Conservation (phyloP, 2,888 invertebrate species). For the Rhodophaea formosa region DNA sequence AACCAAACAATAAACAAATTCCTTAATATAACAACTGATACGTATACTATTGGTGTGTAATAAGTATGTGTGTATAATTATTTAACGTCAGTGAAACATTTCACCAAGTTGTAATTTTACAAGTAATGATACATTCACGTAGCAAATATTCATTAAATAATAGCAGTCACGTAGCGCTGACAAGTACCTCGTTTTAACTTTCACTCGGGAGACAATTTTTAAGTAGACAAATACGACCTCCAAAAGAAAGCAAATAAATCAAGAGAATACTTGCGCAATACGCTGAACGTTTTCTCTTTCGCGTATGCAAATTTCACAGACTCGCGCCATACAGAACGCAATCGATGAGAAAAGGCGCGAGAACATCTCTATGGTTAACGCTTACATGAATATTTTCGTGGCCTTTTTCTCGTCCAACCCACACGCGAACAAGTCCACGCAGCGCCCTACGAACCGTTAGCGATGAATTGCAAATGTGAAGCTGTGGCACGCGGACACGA, state of each 20-base stretch:
- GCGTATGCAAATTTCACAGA: conserved; percentile 45
- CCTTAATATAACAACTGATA: background rate
- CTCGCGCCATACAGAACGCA: conserved; percentile 21
- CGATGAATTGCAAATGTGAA: conserved; percentile 72
- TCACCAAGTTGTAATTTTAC: background rate
- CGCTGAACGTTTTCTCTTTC: conserved; percentile 61
- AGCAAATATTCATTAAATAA: conserved; percentile 34
- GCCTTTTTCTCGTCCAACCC: conserved; percentile 59
- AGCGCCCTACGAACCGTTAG: conserved; percentile 70
- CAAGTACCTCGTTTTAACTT: conserved; percentile 54
- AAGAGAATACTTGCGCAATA: conserved; percentile 49
- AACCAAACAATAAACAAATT: background rate
- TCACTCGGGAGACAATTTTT: conserved; percentile 58
- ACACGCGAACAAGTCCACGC: conserved; percentile 58
- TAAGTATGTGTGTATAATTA: too few relatives aligned
- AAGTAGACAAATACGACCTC: conserved; percentile 58
- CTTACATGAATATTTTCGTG: conserved; percentile 39
- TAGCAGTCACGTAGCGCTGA: conserved; percentile 48
- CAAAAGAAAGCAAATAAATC: conserved; percentile 69
- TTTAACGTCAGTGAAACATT: conserved; percentile 1
- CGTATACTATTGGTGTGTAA: too few relatives aligned
- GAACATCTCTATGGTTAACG: conserved; percentile 18
- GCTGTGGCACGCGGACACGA: conserved; percentile 41
- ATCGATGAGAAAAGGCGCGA: conserved; percentile 25
- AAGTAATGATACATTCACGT: background rate